Evolutionary conservation across 2,113 vertebrate species (phyloP), one percentile per base, ranked within the genome.

Genomic region (Brachyistius frenatus): DNA sequence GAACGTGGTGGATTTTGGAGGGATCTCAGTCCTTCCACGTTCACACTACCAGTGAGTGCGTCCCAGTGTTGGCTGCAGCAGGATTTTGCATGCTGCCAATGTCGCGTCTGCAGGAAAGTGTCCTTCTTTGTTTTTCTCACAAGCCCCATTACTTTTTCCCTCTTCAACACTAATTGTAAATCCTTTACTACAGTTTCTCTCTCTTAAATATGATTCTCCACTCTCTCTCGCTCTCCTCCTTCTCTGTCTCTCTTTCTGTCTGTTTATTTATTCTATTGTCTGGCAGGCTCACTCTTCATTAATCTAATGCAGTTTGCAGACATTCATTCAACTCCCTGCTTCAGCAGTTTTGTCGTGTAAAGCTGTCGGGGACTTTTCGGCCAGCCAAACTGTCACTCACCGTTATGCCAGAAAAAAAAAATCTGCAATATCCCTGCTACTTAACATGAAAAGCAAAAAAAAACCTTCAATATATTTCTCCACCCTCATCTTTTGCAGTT

Each of bases 51-150:
- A 55, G 41, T 69, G 66, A 84, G 86, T 85, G 87, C 39, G 62
- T 70, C 66, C 64, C 67, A 72, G 83, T 79, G 84, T 86, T 50
- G 3, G 69, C 86, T 81, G 81, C 81, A 63, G 83, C 65, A 76
- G 84, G 80, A 85, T 83, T 92, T 90, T 89, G 83, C 86, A 87
- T 88, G 81, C 86, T 71, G 88, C 64, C 49, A 78, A 84, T 85
- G 89, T 88, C 80, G 71, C 76, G 33, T 88, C 86, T 89, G 84
- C 83, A 78, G 78, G 64, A 87, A 80, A 78, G 73, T 86, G 75
- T 81, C 83, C 75, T 73, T 85, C 75, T 80, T 86, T 90, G 78
- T 86, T 84, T 86, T 90, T 79, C 63, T 64, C 66, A 32, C 37
- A 8, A 36, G 50, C 63, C 44, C 65, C 57, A 41, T 82, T 30